Evolutionary conservation across 2,113 vertebrate species (phyloP).

Genomic region (Corythaeola cristata): DNA sequence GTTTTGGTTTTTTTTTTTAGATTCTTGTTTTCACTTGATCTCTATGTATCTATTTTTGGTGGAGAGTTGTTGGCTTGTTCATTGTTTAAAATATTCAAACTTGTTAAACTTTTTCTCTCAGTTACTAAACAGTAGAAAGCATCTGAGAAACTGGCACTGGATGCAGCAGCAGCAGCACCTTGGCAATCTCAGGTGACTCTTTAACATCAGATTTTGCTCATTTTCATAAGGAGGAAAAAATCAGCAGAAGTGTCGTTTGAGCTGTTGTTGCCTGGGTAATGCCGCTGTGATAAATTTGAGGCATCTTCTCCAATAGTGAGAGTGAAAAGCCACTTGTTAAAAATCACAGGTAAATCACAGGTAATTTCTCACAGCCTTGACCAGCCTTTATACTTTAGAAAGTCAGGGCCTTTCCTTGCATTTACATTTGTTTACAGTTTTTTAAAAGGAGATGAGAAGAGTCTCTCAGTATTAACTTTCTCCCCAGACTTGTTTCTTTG

Average conservation of each 20-base stretch:
- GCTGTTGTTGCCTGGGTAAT: background rate
- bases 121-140: background rate
- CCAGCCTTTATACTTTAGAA: background rate
- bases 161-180: background rate
- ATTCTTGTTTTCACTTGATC: background rate
- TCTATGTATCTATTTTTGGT: background rate
- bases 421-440: background rate
- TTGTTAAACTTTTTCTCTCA: background rate
- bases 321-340: background rate
- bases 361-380: background rate
- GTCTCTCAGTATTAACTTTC: background rate
- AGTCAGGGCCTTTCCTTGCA: background rate
- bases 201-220: background rate
- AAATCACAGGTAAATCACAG: background rate
- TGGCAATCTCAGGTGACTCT: background rate
- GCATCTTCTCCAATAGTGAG: background rate
- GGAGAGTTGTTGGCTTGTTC: background rate
- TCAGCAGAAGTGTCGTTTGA: background rate
- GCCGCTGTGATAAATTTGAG: background rate
- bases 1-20: too few relatives aligned
- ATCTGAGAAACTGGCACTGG: background rate
- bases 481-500: background rate
- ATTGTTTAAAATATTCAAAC: background rate
- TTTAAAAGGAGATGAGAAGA: background rate
- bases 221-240: background rate